phyloP scores from a whole-genome alignment of 1,140 invertebrate genomes.

The Archegozetes longisetosus region DNA sequence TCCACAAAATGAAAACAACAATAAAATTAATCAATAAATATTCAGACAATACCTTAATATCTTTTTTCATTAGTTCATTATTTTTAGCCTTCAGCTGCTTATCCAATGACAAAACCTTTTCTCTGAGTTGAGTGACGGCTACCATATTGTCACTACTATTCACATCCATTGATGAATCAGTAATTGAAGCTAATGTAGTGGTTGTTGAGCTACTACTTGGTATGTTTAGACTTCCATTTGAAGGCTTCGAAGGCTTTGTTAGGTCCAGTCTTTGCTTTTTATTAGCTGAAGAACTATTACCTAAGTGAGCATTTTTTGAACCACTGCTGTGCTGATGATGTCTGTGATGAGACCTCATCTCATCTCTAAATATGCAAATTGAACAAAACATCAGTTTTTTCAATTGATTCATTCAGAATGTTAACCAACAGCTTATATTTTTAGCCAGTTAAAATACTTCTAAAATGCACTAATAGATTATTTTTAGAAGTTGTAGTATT shows the following conservation, averaged over 20 bases:
- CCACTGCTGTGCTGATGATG: slow-evolving; percentile 9
- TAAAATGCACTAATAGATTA: too few relatives aligned
- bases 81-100: slow-evolving; percentile 74
- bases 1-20: not conserved
- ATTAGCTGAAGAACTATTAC: not conserved
- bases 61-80: slow-evolving; percentile 65
- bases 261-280: slow-evolving; percentile 14
- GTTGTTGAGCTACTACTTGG: not conserved
- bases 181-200: not conserved
- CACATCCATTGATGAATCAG: slow-evolving; percentile 39
- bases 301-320: not conserved
- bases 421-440: too few relatives aligned
- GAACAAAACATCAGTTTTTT: not conserved
- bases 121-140: slow-evolving; percentile 79
- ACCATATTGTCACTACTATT: slow-evolving; percentile 84
- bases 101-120: slow-evolving; percentile 80
- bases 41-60: slow-evolving; percentile 77
- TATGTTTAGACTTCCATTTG: slow-evolving; percentile 1
- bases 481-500: too few relatives aligned
- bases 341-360: slow-evolving; percentile 4
- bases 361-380: slow-evolving; percentile 13
- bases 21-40: slow-evolving; percentile 20
- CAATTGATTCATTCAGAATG: not conserved
- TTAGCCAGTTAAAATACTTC: too few relatives aligned
- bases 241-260: not conserved